These are phyloP conservation scores for Acleris emargana DNA, from an alignment of 2,888 invertebrate genomes.

Conservation along the genomic window DNA sequence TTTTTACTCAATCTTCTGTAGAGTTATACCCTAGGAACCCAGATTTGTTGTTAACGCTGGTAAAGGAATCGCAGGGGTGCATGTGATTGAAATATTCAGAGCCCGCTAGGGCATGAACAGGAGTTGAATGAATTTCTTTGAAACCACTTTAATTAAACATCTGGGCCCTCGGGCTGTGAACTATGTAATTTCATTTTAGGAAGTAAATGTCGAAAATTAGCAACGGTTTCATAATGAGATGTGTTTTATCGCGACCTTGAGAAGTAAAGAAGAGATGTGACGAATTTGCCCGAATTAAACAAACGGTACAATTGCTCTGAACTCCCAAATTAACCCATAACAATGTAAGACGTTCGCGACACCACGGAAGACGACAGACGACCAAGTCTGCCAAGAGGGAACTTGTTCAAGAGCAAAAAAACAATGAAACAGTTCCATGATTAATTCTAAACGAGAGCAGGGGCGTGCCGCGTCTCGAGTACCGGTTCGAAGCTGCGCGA, in stretches of 20 bases:
- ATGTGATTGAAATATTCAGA: slow-evolving; percentile 25
- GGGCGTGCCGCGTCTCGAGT: slow-evolving; percentile 30
- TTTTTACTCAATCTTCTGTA: too few species aligned
- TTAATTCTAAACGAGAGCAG: slow-evolving; percentile 16
- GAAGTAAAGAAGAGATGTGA: too few species aligned
- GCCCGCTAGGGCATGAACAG: slow-evolving; percentile 4
- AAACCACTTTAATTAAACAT: slow-evolving; percentile 9
- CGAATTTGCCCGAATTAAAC: not conserved
- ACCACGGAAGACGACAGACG: not conserved
- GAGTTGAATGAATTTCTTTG: slow-evolving; percentile 18
- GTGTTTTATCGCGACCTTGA: not conserved
- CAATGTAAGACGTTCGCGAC: not conserved
- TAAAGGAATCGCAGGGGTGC: not conserved
- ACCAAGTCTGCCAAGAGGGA: slow-evolving; percentile 2
- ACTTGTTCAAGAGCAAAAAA: not conserved
- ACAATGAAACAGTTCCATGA: slow-evolving; percentile 8
- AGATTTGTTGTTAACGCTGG: too few species aligned
- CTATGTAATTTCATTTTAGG: not conserved
- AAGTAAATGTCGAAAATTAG: not conserved
- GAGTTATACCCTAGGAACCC: too few species aligned
- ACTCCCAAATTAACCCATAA: not conserved
- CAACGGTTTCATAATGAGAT: not conserved
- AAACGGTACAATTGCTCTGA: not conserved
- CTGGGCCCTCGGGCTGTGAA: too few species aligned
- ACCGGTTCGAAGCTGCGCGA: slow-evolving; percentile 50